A percentile compares a stretch with the other conserved stretches of the same genome.
phyloP scores from a whole-genome alignment of 2,888 invertebrate species.

The Meliscaeva auricollis region DNA sequence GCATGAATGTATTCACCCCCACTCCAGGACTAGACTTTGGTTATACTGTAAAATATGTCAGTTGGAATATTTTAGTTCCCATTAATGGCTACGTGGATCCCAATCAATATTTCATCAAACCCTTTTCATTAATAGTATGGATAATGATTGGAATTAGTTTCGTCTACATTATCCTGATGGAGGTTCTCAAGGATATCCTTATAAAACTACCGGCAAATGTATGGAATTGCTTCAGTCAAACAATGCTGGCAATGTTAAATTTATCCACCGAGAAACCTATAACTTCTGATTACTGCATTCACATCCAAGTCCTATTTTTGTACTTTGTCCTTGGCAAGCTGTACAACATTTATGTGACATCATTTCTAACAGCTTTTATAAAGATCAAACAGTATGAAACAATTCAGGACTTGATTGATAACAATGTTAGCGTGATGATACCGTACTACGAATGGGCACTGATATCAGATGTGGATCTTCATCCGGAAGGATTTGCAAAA shows the following conservation, averaged over 20 bases:
- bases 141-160: slow-evolving; percentile 13
- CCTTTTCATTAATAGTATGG: neutral
- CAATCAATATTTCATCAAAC: slow-evolving; percentile 27
- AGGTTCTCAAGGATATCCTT: slow-evolving; percentile 35
- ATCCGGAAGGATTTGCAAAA: slow-evolving; percentile 3
- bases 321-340: slow-evolving; percentile 46
- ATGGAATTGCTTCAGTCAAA: slow-evolving; percentile 42
- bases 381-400: slow-evolving; percentile 50
- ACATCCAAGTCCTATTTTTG: slow-evolving; percentile 37
- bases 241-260: slow-evolving; percentile 20
- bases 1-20: slow-evolving; percentile 29
- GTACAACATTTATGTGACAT: slow-evolving; percentile 38
- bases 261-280: neutral
- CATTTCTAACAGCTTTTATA: slow-evolving; percentile 47
- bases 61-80: slow-evolving; percentile 29
- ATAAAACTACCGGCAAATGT: neutral
- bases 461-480: neutral
- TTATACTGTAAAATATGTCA: slow-evolving; percentile 34
- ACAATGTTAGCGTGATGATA: slow-evolving; percentile 46
- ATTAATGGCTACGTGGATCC: slow-evolving; percentile 27
- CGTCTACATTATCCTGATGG: slow-evolving; percentile 22
- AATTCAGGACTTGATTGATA: slow-evolving; percentile 48
- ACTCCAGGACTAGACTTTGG: slow-evolving; percentile 9
- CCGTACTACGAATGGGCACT: slow-evolving; percentile 26
- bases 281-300: slow-evolving; percentile 29